Evolutionary conservation across 2,113 vertebrate species (phyloP), one percentile per base, ranked within the genome.

Genomic region (Nipponia nippon): DNA sequence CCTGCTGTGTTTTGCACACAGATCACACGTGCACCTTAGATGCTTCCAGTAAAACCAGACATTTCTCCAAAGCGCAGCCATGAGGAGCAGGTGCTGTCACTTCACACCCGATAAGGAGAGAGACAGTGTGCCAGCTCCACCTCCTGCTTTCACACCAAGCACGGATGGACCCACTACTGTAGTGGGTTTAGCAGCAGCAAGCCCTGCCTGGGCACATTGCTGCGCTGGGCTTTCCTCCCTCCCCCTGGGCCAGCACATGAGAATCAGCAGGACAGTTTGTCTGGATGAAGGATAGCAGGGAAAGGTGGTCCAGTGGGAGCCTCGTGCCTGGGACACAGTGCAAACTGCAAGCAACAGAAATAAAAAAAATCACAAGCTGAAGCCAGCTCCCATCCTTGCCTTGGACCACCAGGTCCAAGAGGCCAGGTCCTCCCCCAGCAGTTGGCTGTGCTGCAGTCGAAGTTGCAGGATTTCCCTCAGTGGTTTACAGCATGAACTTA

Each of bases 181-280:
- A 1, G 0, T 1, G 8, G 26, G 13, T 20, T 70, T 80, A 81
- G 76, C 50, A 79, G 62, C 77, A 62, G 72, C 40, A 42, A 72
- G 30, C 13, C 26, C 58, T 52, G 38, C 49, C 18, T 42, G 25
- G 32, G 32, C 38, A 59, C 11, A 8, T 22, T 1, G 0, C 34
- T 2, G 1, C 2, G 7, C 38, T 46, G n/a, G 63, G 53, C 75
- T 59, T 70, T 59, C 55, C 44, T 82, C 30, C 36, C 7, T 16
- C 6, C 26, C 18, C 29, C n/a, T 10, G 15, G n/a, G 65, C 30
- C 46, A 72, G 46, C 1, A 0, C 55, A 19, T 19, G 29, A 83
- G 36, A 25, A 49, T 20, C 23, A 22, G 49, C 0, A 0, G 59
- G 55, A 55, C 15, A 5, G 17, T 49, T 40, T 46, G 17, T 40